Base-by-base conservation (phyloP, 2,113 vertebrate genomes). In the Ciconia boyciana region DNA sequence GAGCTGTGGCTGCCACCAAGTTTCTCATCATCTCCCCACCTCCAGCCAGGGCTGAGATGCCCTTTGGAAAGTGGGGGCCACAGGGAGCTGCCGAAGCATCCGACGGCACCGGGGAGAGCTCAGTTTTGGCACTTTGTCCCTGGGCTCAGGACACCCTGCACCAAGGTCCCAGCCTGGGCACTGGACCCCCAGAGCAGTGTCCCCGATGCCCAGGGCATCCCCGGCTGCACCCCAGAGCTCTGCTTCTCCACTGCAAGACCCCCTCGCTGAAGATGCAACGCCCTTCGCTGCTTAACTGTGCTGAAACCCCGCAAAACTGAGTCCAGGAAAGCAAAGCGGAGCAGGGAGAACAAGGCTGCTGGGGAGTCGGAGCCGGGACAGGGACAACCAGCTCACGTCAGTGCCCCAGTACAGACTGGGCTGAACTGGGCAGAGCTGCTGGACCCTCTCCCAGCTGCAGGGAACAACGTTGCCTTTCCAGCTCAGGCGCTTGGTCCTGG, bases 81-180 rank as follows among this genome's bases (percentile, higher is more conserved):
- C 48, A 15, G 68, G 68, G 36, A 41, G 29, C 46, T 71, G 52
- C 55, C 0, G 5, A 44, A 57, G 49, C 34, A 43, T 6, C 62
- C 0, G 0, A 16, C 1, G 10, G 69, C 18, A 17, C 32, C 1
- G 3, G 51, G 13, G 49, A 9, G 4, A 77, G 46, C 57, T 93
- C 60, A 21, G 31, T 16, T 91, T 91, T 75, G 83, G 91, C 83
- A 64, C 91, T 70, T 77, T 32, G 43, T 83, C 48, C 76, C 80
- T 11, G 1, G 55, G 32, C 32, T 57, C 1, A 0, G 58, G 41
- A 51, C 2, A 5, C 7, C 9, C 34, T n/a, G 36, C 54, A 51
- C 64, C 0, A 0, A 12, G 5, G 44, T 83, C 26, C 49, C 62
- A 49, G 66, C 32, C 24, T 4, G 3, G 70, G 14, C 2, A 3